Conservation (phyloP, 2,888 invertebrate genomes). For the Eristalis intricaria region DNA sequence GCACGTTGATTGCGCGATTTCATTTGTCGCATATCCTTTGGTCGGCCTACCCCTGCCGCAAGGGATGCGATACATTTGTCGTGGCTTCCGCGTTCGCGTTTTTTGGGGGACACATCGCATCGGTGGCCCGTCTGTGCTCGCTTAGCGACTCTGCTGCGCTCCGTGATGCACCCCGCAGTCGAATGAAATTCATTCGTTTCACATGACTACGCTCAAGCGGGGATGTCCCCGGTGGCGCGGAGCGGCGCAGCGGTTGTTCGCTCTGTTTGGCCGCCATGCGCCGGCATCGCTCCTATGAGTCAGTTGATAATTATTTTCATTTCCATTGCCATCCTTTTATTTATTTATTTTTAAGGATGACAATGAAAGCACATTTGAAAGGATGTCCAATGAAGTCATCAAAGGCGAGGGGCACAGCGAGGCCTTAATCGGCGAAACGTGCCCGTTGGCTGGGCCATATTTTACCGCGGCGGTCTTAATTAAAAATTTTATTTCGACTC, state of each 20-base stretch:
- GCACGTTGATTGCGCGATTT: background rate
- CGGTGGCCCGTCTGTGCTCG: conserved; percentile 19
- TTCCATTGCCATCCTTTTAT: background rate
- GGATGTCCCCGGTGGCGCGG: background rate
- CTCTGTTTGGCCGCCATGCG: no score
- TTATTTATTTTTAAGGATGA: conserved; percentile 40
- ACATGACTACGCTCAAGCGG: conserved; percentile 56
- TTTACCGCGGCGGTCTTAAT: conserved; percentile 55
- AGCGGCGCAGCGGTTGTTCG: background rate
- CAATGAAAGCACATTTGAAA: conserved; percentile 51
- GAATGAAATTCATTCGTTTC: conserved; percentile 67
- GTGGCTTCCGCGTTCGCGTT: background rate
- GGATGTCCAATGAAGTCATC: conserved; percentile 59
- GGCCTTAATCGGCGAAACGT: conserved; percentile 61
- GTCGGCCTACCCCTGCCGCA: background rate
- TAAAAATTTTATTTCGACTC: conserved; percentile 44
- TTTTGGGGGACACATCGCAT: background rate
- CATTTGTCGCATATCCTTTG: background rate
- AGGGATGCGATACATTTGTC: conserved; percentile 49
- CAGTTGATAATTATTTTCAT: conserved; percentile 32
- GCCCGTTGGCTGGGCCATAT: conserved; percentile 46
- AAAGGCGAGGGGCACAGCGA: conserved; percentile 12
- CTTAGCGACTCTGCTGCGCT: conserved; percentile 22
- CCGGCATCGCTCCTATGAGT: background rate
- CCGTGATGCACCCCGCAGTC: conserved; percentile 47